phyloP scores from a whole-genome alignment of 2,888 invertebrate species.

The Leptothorax acervorum region DNA sequence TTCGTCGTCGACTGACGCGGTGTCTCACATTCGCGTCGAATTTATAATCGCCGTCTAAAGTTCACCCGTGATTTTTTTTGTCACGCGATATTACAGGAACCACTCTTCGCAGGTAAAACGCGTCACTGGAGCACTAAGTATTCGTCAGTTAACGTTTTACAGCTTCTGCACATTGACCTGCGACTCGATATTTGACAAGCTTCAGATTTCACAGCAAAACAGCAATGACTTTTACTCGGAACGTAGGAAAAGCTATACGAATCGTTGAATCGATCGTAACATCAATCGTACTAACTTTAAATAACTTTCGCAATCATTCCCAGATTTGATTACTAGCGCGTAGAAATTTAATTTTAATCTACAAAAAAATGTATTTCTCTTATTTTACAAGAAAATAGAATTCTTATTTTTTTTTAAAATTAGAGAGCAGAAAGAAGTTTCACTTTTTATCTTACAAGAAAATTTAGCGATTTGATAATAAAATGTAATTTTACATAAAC shows the following conservation, averaged over 20 bases:
- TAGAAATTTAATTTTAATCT: neutral
- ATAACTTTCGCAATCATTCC: neutral
- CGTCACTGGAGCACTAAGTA: conserved; percentile 40
- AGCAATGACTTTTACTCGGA: neutral
- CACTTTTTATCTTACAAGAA: neutral
- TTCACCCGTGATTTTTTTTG: conserved; percentile 18
- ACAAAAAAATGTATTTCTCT: neutral
- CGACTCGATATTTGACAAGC: conserved; percentile 12
- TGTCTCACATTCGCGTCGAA: conserved; percentile 39
- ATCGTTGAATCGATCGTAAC: neutral
- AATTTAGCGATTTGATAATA: neutral
- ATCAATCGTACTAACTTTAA: conserved; percentile 19
- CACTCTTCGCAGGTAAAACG: conserved; percentile 10
- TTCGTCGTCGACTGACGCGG: neutral
- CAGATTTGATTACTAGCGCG: neutral
- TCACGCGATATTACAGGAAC: conserved; percentile 36
- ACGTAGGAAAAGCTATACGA: neutral
- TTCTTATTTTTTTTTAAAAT: neutral
- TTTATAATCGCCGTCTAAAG: conserved; percentile 40
- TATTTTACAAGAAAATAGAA: neutral
- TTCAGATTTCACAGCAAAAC: conserved; percentile 40
- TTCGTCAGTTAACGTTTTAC: conserved; percentile 37
- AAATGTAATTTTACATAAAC: neutral
- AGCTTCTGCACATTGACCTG: neutral
- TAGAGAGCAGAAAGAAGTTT: neutral